Evolutionary conservation across 2,113 vertebrate genomes (phyloP), one percentile per base, ranked within the genome.

Genomic region (Propithecus coquereli): DNA sequence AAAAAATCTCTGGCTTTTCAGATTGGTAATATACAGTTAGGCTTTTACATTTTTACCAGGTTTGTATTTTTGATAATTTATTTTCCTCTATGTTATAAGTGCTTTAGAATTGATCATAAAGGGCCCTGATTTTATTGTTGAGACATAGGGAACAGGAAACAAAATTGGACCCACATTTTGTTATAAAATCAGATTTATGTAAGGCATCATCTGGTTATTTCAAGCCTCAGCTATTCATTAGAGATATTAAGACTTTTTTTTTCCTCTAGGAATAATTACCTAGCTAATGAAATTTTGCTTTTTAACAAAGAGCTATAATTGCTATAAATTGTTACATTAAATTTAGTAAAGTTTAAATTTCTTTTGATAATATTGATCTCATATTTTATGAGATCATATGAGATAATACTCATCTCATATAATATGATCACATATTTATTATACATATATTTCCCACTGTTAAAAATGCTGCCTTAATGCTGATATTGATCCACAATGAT

Each of bases 261-360:
- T 85, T 37, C 8, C 34, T 84, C 27, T 73, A 81, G 40, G 40
- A 61, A 89, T 77, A 97, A 93, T 90, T 96, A 85, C 17, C 23
- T 81, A 76, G 13, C 66, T 96, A 94, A 85, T 94, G 50, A 17
- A 94, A 92, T 85, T 95, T 88, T 82, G 40, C 6, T 88, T 94
- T 97, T 87, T 61, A 95, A 40, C 20, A 96, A 80, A 12, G 18
- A 86, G 0, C 9, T 83, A 65, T 73, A 77, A 89, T 92, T 27
- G n/a, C 12, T 61, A 30, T 92, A 96, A 95, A 76, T 70, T 68
- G 7, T 82, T 91, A 18, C 20, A 87, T 34, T 87, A 71, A 73
- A 81, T 74, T 87, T 52, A 83, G n/a, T 68, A 90, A 79, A 71
- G 81, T 89, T 83, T 73, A 61, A 88, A 25, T 90, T 94, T 93